Percentiles rank a stretch among this genome's conserved stretches.
phyloP scores from a whole-genome alignment of 2,797 vertebrate genomes.

The Helicolenus hilgendorfi region DNA sequence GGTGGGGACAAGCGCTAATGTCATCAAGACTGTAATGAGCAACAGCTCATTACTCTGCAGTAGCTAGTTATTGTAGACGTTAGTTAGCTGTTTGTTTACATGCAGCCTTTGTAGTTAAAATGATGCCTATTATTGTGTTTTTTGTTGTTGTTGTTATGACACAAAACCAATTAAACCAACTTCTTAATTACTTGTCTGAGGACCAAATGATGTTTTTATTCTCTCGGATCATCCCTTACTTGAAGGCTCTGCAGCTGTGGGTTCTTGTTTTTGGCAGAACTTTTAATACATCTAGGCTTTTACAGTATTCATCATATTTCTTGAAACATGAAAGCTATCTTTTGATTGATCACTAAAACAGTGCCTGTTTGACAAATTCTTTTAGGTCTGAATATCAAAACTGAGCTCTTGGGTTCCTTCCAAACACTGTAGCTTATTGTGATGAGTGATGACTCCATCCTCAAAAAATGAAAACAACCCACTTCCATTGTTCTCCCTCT shows the following conservation, averaged over 20 bases:
- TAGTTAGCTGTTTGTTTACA: constrained; percentile 47
- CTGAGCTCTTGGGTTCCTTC: not conserved
- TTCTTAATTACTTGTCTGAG: not conserved
- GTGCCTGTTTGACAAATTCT: not conserved
- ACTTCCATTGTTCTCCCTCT: not conserved
- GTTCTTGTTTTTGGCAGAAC: not conserved
- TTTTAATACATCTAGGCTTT: not conserved
- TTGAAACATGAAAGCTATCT: not conserved
- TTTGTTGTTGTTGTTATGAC: constrained; percentile 15
- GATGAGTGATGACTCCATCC: too few relatives aligned
- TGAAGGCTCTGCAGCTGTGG: not conserved
- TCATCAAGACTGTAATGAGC: constrained; percentile 63
- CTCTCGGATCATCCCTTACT: not conserved
- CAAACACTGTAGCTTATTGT: not conserved
- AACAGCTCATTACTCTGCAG: constrained; percentile 52
- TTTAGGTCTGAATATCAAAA: not conserved
- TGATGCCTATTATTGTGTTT: constrained; percentile 4
- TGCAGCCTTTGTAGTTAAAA: constrained; percentile 64
- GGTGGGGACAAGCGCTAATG: constrained; percentile 16
- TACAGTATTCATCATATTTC: not conserved
- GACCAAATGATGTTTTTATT: not conserved
- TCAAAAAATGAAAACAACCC: not conserved
- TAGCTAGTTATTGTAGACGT: constrained; percentile 17
- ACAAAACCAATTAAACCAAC: not conserved
- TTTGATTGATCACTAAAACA: not conserved